Conservation (phyloP, 1,140 invertebrate genomes). For the Hyposmocoma kahamanoa region DNA sequence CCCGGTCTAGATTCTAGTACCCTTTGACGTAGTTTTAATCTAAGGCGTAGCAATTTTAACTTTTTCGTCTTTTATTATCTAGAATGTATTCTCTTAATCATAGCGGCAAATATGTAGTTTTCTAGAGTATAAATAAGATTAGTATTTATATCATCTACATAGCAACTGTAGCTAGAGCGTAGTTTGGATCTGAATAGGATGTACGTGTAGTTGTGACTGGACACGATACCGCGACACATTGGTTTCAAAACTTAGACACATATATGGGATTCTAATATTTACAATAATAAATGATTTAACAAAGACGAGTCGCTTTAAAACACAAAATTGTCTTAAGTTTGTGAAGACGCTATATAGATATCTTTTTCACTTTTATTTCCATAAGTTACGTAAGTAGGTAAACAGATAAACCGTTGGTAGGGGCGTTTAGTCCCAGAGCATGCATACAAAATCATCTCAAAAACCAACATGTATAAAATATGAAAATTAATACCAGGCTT, state of each 20-base stretch:
- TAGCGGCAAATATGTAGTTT: conserved; percentile 25
- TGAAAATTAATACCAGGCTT: conserved; percentile 36
- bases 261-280: too few relatives aligned
- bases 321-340: too few relatives aligned
- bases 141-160: conserved; percentile 34
- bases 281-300: too few relatives aligned
- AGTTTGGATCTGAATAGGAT: conserved; percentile 56
- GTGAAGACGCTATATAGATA: too few relatives aligned
- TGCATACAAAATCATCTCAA: conserved; percentile 22
- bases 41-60: conserved; percentile 25
- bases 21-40: conserved; percentile 20
- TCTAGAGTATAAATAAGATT: conserved; percentile 19
- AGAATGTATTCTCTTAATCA: conserved; percentile 18
- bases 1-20: conserved; percentile 24
- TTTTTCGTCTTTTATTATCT: conserved; percentile 31
- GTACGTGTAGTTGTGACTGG: conserved; percentile 44
- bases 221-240: conserved; percentile 25
- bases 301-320: too few relatives aligned
- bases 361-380: too few relatives aligned
- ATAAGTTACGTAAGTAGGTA: too few relatives aligned
- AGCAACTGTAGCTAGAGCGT: conserved; percentile 40
- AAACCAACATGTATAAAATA: conserved; percentile 17
- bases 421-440: conserved; percentile 15
- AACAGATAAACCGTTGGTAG: conserved; percentile 9
- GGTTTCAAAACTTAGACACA: not conserved